phyloP scores from a whole-genome alignment of 1,140 invertebrate genomes.

The Bombus confusus region DNA sequence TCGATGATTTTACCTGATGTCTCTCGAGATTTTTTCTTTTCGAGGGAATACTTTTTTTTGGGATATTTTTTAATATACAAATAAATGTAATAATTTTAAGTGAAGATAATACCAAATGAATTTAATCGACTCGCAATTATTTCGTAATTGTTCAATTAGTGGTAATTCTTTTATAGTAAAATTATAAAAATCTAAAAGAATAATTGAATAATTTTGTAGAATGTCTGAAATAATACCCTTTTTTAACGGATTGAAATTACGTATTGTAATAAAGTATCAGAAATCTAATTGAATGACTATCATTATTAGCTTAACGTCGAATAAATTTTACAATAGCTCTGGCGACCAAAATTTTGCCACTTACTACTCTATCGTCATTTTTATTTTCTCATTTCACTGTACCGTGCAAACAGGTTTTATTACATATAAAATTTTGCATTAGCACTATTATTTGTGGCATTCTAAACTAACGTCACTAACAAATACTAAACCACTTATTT shows the following conservation, averaged over 20 bases:
- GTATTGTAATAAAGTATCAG: too few species aligned
- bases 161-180: too few species aligned
- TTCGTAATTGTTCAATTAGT: too few species aligned
- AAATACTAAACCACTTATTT: neutral
- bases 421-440: neutral
- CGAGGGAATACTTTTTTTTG: neutral
- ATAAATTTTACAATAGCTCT: too few species aligned
- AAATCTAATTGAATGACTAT: too few species aligned
- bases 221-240: neutral
- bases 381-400: too few species aligned
- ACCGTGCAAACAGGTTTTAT: too few species aligned
- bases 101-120: neutral
- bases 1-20: neutral
- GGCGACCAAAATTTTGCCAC: too few species aligned
- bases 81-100: neutral
- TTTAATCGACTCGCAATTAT: neutral
- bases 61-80: neutral
- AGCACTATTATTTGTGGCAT: neutral
- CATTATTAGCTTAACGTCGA: too few species aligned
- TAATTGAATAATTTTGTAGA: neutral
- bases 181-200: neutral
- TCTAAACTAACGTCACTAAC: too few species aligned
- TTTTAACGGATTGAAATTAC: neutral
- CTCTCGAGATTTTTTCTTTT: neutral
- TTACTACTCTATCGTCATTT: too few species aligned